A percentile compares a stretch with the other conserved stretches of the same genome.
Evolutionary conservation across 2,888 invertebrate species (phyloP).

Genomic region (Cephus pygmeus): DNA sequence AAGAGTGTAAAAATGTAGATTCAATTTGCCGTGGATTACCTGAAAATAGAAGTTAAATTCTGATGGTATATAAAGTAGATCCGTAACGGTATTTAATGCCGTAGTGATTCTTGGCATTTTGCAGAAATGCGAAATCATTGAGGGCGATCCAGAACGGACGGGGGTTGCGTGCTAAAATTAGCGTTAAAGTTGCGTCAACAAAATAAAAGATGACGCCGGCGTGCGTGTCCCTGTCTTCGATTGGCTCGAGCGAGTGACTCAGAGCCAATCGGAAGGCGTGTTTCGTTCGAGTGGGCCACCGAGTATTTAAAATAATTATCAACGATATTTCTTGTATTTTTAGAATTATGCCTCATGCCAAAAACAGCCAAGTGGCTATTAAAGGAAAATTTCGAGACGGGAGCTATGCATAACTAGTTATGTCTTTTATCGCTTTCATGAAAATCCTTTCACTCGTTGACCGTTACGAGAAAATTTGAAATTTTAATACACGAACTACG

Average conservation of each 20-base stretch:
- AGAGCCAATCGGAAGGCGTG: conserved; percentile 34
- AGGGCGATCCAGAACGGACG: background rate
- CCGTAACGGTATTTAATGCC: background rate
- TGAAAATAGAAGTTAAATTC: background rate
- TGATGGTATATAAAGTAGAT: background rate
- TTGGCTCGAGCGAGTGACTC: conserved; percentile 33
- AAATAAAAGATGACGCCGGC: conserved; percentile 48
- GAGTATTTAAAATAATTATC: conserved; percentile 27
- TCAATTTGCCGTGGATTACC: background rate
- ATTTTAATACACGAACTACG: background rate
- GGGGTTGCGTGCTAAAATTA: conserved; percentile 44
- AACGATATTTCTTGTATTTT: conserved; percentile 21
- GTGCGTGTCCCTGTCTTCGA: conserved; percentile 41
- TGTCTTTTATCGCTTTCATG: background rate
- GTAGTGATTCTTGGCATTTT: background rate
- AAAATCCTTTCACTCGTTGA: background rate
- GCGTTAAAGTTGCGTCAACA: conserved; percentile 44
- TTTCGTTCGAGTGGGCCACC: conserved; percentile 16
- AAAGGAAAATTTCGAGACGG: background rate
- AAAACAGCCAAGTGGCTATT: background rate
- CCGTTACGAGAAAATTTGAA: background rate
- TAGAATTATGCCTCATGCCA: conserved; percentile 4
- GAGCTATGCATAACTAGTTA: background rate
- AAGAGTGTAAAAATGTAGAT: background rate
- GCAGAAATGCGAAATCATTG: conserved; percentile 15